These are phyloP conservation scores for Phyllopteryx taeniolatus DNA, from an alignment of 2,113 vertebrate genomes.

Conservation along the genomic window DNA sequence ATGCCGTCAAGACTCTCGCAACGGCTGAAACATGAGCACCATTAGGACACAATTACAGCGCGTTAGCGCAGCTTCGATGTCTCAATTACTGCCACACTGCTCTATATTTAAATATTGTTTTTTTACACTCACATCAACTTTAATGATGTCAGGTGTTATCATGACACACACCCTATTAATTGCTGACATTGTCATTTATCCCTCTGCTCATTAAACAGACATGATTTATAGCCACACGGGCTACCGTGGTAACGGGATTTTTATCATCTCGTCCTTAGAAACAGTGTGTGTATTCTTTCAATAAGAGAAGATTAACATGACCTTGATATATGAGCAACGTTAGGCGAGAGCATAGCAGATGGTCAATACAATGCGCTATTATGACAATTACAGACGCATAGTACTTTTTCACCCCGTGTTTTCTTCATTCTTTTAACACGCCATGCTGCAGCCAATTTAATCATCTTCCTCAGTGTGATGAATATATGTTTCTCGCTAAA, in stretches of 20 bases:
- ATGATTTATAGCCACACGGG: constrained; percentile 71
- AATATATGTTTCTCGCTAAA: neutral
- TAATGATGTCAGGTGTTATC: constrained; percentile 50
- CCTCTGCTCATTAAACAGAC: constrained; percentile 62
- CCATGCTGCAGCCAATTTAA: constrained; percentile 24
- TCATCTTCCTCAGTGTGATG: constrained; percentile 22
- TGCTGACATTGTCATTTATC: constrained; percentile 67
- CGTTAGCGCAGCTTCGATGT: constrained; percentile 47
- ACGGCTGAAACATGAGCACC: constrained; percentile 47
- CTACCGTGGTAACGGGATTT: constrained; percentile 36
- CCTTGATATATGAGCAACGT: constrained; percentile 55
- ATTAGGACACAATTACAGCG: constrained; percentile 57
- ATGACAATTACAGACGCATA: constrained; percentile 55
- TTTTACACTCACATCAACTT: constrained; percentile 41
- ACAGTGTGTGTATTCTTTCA: constrained; percentile 20
- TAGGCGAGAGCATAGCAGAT: constrained; percentile 49
- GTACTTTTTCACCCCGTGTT: constrained; percentile 48
- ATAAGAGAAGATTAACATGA: constrained; percentile 45
- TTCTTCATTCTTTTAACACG: constrained; percentile 40
- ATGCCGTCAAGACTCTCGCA: constrained; percentile 19
- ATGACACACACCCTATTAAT: constrained; percentile 52
- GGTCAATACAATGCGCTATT: constrained; percentile 49
- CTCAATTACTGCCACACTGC: constrained; percentile 48
- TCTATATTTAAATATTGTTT: constrained; percentile 24
- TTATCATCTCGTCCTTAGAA: constrained; percentile 47